Conservation (phyloP, 30 jellyfish, hydroid and myxozoan species). For the Aurelia aurita complex sp. Pacific region DNA sequence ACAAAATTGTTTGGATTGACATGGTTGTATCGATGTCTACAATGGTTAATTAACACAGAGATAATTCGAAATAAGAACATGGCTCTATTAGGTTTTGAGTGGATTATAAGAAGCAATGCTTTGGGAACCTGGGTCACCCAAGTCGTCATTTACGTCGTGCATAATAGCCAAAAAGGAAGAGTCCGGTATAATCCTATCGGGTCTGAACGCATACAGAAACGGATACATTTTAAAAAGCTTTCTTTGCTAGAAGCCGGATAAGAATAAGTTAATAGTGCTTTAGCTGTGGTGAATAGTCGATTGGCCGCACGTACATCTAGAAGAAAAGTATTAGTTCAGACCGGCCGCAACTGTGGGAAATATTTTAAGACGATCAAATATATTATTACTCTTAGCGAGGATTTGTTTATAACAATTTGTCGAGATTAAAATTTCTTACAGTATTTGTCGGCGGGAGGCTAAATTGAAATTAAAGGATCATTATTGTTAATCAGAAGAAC, state of each 20-base stretch:
- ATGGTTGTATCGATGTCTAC: no score
- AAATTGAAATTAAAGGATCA: constrained; percentile 49
- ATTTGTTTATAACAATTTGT: constrained; percentile 54
- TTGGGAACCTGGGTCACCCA: constrained; percentile 57
- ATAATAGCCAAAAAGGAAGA: constrained; percentile 62
- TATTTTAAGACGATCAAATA: constrained; percentile 61
- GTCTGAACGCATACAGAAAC: constrained; percentile 61
- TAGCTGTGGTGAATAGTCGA: constrained; percentile 36
- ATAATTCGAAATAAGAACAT: not conserved
- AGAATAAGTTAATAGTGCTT: constrained; percentile 49
- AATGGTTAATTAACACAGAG: not conserved
- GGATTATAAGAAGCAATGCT: not conserved
- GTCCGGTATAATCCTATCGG: constrained; percentile 40
- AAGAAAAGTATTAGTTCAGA: constrained; percentile 54
- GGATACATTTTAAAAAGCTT: constrained; percentile 74
- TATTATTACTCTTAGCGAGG: constrained; percentile 51
- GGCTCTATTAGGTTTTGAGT: not conserved
- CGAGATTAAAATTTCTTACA: constrained; percentile 45
- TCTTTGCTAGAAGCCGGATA: constrained; percentile 56
- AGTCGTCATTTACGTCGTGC: constrained; percentile 10
- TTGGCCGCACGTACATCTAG: constrained; percentile 54
- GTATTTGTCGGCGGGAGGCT: constrained; percentile 53
- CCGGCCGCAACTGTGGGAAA: constrained; percentile 74
- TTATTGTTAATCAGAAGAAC: constrained; percentile 33
- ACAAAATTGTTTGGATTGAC: no score